Conservation (phyloP, 2,888 invertebrate species). For the Noctua comes region DNA sequence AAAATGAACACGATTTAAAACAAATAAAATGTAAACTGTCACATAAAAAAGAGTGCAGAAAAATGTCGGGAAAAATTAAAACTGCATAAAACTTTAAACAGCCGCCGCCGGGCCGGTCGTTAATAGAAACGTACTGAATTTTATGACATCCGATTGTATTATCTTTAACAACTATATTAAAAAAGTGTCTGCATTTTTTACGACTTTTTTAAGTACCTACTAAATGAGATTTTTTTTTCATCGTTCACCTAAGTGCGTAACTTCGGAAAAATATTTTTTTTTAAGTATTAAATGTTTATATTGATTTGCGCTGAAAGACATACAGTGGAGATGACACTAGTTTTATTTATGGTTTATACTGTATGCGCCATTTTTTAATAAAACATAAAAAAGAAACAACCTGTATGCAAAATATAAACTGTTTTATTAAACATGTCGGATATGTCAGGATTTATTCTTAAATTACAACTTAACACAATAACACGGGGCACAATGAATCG, state of each 20-base stretch:
- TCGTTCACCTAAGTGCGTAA: not conserved
- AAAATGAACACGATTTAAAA: conserved; percentile 25
- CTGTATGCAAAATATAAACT: not conserved
- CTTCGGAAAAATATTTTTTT: conserved; percentile 18
- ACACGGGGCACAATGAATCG: no score
- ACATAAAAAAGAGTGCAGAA: conserved; percentile 23
- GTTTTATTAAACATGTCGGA: not conserved
- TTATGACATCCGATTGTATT: conserved; percentile 48
- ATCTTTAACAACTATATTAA: conserved; percentile 29
- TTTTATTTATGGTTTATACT: not conserved
- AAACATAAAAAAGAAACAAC: not conserved
- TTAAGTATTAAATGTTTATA: not conserved
- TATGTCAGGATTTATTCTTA: no score
- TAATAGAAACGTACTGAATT: conserved; percentile 44
- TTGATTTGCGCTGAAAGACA: not conserved
- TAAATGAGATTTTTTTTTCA: conserved; percentile 6
- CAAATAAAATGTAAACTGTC: conserved; percentile 35
- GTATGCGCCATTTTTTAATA: not conserved
- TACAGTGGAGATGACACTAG: not conserved
- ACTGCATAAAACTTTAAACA: conserved; percentile 50
- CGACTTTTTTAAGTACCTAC: conserved; percentile 24
- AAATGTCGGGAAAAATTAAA: conserved; percentile 47
- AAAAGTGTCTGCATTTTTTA: conserved; percentile 38
- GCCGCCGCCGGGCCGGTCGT: conserved; percentile 24
- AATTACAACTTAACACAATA: no score